phyloP scores from a whole-genome alignment of 2,113 vertebrate species.

The Tachycineta bicolor region DNA sequence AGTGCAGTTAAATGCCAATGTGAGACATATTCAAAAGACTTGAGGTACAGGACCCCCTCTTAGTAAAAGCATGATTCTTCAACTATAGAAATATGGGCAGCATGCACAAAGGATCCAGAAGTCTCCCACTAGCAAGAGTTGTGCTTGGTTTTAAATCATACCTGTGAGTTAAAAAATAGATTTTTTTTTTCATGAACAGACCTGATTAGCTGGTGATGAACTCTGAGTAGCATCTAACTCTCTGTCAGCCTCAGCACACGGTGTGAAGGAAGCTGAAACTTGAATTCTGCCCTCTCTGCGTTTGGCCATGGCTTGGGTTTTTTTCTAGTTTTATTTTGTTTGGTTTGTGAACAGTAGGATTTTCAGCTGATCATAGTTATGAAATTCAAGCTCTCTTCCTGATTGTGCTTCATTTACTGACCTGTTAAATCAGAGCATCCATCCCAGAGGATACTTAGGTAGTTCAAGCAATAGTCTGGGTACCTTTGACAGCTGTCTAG shows the following conservation, averaged over 20 bases:
- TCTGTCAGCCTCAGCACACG: not conserved
- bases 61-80: not conserved
- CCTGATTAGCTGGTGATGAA: not conserved
- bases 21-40: not conserved
- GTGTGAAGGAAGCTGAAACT: not conserved
- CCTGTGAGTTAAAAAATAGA: not conserved
- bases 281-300: not conserved
- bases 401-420: not conserved
- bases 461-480: not conserved
- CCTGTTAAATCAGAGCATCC: not conserved
- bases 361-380: not conserved
- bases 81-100: not conserved
- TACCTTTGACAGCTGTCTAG: not conserved
- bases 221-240: not conserved
- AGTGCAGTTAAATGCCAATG: not conserved
- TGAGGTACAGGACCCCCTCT: not conserved
- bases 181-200: not conserved
- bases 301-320: not conserved
- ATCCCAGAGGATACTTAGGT: not conserved
- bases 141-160: not conserved
- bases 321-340: not conserved
- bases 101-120: not conserved
- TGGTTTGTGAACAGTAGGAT: not conserved
- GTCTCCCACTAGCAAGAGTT: not conserved
- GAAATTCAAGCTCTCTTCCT: not conserved